phyloP scores from a whole-genome alignment of 2,797 vertebrate genomes.

The Hoplostethus mediterraneus region DNA sequence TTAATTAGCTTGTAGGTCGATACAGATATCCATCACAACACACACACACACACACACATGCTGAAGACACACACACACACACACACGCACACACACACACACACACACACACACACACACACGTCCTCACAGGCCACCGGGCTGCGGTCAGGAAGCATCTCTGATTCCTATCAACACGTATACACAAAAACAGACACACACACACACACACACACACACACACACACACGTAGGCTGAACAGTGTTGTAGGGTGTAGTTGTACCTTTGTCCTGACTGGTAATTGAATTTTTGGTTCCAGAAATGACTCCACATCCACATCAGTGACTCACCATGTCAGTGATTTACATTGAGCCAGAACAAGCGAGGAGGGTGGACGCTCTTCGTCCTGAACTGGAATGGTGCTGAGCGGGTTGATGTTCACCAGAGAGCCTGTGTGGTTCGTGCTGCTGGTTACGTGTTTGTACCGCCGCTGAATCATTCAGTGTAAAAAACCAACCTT shows the following conservation, averaged over 20 bases:
- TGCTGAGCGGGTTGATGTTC: constrained; percentile 6
- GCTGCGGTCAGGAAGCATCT: constrained; percentile 1
- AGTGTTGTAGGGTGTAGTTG: too few relatives aligned
- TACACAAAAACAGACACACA: background rate
- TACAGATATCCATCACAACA: constrained; percentile 43
- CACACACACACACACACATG: constrained; percentile 14
- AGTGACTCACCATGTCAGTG: too few relatives aligned
- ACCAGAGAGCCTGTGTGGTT: constrained; percentile 17
- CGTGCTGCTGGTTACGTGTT: constrained; percentile 35
- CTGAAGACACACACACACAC: constrained; percentile 4
- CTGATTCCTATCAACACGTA: background rate
- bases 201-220: background rate
- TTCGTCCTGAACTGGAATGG: constrained; percentile 9
- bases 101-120: background rate
- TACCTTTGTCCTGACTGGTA: background rate
- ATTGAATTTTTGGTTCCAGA: background rate
- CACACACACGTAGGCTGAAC: background rate
- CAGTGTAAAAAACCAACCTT: constrained; percentile 57
- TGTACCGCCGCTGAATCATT: constrained; percentile 33
- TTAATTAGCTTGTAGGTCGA: constrained; percentile 70
- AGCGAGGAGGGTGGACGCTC: background rate
- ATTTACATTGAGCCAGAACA: background rate
- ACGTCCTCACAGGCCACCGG: constrained; percentile 4
- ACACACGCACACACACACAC: constrained; percentile 13
- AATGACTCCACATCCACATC: background rate